Evolutionary conservation across 2,113 vertebrate genomes (phyloP).

Genomic region (Oophaga pumilio): DNA sequence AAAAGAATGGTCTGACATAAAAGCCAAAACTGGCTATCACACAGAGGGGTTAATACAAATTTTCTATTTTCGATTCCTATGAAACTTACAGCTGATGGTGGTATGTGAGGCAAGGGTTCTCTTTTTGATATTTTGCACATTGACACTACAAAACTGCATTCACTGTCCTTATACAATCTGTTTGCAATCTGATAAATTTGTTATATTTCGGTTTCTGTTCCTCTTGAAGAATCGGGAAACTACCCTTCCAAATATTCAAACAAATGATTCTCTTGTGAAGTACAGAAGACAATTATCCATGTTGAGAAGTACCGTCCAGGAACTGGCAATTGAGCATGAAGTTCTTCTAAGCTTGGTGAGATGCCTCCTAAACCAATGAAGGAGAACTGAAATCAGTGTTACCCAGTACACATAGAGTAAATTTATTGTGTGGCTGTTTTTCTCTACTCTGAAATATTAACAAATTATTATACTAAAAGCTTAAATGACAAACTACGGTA

Average conservation of each 20-base stretch:
- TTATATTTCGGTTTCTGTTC: background rate
- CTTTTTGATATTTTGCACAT: too few relatives aligned
- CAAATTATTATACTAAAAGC: background rate
- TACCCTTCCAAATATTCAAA: background rate
- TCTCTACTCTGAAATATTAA: background rate
- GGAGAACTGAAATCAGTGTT: background rate
- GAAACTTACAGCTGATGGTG: too few relatives aligned
- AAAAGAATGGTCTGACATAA: too few relatives aligned
- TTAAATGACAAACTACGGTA: background rate
- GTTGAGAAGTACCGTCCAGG: conserved; percentile 66
- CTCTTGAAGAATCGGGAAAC: conserved; percentile 1
- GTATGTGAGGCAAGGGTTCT: too few relatives aligned
- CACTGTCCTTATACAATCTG: background rate
- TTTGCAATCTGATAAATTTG: background rate
- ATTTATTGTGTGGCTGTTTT: background rate
- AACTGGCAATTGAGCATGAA: conserved; percentile 63
- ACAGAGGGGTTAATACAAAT: too few relatives aligned
- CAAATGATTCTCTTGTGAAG: background rate
- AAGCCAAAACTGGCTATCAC: too few relatives aligned
- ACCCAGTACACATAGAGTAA: background rate
- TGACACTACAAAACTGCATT: background rate
- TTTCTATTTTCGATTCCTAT: too few relatives aligned
- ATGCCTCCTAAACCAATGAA: background rate
- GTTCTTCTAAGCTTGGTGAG: conserved; percentile 61
- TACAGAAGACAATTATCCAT: conserved; percentile 52